Conservation (phyloP, 2,113 vertebrate genomes). For the Peromyscus polionotus region DNA sequence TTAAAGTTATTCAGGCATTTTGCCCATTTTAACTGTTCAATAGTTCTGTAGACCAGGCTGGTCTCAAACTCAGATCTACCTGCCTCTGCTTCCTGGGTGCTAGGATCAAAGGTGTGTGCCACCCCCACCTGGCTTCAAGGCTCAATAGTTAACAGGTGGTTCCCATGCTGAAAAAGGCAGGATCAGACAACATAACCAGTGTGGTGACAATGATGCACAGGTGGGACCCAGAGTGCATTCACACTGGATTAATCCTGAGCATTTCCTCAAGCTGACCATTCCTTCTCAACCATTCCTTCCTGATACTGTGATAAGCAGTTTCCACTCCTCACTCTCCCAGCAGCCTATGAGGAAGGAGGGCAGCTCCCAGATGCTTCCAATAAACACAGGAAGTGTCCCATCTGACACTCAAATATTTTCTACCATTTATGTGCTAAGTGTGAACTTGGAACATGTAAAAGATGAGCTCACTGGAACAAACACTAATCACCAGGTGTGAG, state of each 20-base stretch:
- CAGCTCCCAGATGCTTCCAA: background rate
- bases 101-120: background rate
- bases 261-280: background rate
- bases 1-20: background rate
- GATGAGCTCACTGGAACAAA: background rate
- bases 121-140: background rate
- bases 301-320: background rate
- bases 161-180: background rate
- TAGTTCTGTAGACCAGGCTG: background rate
- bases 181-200: background rate
- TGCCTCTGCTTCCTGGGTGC: background rate
- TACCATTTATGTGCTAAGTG: background rate
- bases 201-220: background rate
- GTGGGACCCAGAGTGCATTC: background rate
- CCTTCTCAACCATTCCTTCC: background rate
- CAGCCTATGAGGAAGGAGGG: background rate
- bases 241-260: background rate
- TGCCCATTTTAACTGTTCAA: background rate
- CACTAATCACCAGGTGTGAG: background rate
- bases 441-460: background rate
- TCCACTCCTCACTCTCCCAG: background rate
- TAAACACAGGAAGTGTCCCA: background rate
- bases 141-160: background rate
- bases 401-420: background rate
- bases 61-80: background rate